These are phyloP conservation scores for Prinia subflava DNA, from an alignment of 2,113 vertebrate genomes.

Conservation along the genomic window DNA sequence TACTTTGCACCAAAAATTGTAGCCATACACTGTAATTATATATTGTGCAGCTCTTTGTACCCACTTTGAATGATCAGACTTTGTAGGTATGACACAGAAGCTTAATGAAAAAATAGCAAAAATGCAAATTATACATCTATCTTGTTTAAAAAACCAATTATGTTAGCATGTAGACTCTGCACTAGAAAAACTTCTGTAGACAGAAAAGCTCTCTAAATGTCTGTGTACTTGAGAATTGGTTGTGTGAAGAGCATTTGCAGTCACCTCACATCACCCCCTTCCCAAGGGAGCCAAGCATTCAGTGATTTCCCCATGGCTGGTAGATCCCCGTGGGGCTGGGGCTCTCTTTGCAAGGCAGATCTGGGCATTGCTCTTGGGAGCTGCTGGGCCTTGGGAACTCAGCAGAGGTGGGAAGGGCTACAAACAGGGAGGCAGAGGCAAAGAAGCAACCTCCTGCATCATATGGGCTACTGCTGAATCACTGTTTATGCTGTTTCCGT, in stretches of 20 bases:
- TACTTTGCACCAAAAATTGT: background rate
- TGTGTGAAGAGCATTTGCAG: background rate
- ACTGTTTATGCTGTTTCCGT: slow-evolving; percentile 26
- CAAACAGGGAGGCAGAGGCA: background rate
- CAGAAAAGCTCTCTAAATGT: background rate
- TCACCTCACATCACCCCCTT: background rate
- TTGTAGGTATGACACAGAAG: background rate
- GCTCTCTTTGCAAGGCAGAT: background rate
- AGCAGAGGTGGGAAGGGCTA: background rate
- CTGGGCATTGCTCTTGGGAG: background rate
- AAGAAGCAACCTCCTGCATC: background rate
- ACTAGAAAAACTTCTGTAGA: background rate
- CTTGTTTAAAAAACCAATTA: background rate
- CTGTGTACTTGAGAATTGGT: background rate
- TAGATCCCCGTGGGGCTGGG: fast-evolving
- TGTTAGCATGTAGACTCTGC: background rate
- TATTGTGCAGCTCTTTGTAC: background rate
- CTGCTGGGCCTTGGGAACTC: background rate
- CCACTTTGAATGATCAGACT: background rate
- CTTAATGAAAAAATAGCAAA: background rate
- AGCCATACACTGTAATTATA: background rate
- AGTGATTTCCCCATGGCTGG: background rate
- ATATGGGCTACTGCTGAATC: slow-evolving; percentile 22
- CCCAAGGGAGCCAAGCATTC: background rate
- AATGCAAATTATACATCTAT: background rate